Evolutionary conservation across 2,797 vertebrate species (phyloP), one percentile per base, ranked within the genome.

Genomic region (Sebastes aleutianus): DNA sequence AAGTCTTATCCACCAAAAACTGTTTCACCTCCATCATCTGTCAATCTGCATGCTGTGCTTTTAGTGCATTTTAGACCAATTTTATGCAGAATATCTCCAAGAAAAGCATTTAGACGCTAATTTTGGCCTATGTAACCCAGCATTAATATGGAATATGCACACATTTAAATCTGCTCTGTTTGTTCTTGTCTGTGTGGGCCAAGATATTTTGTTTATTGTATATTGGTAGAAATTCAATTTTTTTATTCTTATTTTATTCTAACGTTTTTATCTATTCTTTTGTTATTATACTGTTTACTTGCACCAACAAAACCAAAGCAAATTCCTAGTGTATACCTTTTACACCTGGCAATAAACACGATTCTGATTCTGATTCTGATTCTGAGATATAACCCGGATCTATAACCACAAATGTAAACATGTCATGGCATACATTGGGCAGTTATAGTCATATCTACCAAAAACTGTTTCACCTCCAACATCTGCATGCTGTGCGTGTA

Each of bases 401-500:
- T 54, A n/a, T 12, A 31, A 27, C 6, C 16, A 20, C 32, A 47
- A 11, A 67, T 14, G 3, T 13, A 16, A 31, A 65, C 22, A 27
- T 57, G 14, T 4, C 10, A 13, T 63, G 20, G 1, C 6, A 26
- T 31, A 27, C 36, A 36, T 24, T 36, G 13, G 4, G 8, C 12
- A 76, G 31, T 53, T 54, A n/a, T n/a, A n/a, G n/a, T 22, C 34
- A 22, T 34, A 27, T 24, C 11, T 18, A 12, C 20, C 54, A 32
- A 3, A 32, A 61, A 8, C 43, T 22, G 13, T 54, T 65, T 34
- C 70, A 70, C 50, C 69, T 27, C 36, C 57, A 75, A 39, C 20
- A 61, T 62, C 67, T 61, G 67, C 36, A 11, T 54, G 27, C 12
- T 69, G 14, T 70, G 57, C 61, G 72, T 74, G 80, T 56, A 84